Conservation (phyloP, 2,888 invertebrate species). For the Leptinotarsa peninsularis region DNA sequence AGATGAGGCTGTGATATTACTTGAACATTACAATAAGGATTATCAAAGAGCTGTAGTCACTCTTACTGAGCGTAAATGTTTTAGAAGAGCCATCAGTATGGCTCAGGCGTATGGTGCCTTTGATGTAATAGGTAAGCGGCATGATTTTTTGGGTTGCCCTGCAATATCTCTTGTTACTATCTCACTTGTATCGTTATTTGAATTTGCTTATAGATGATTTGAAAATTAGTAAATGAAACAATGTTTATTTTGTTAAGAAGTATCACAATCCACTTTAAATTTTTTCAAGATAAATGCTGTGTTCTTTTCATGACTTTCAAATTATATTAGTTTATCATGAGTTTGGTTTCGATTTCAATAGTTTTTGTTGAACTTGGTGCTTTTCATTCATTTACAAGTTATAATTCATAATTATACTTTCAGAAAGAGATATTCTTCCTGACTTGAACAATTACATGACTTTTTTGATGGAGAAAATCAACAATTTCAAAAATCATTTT, state of each 20-base stretch:
- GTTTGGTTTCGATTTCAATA: too few species aligned
- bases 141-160: background rate
- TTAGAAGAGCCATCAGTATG: constrained; percentile 49
- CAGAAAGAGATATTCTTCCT: constrained; percentile 43
- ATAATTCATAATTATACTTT: constrained; percentile 42
- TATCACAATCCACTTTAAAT: too few species aligned
- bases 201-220: too few species aligned
- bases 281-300: too few species aligned
- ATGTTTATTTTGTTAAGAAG: too few species aligned
- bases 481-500: constrained; percentile 43
- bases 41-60: constrained; percentile 39
- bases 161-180: too few species aligned
- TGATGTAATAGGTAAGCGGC: constrained; percentile 44
- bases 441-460: constrained; percentile 45
- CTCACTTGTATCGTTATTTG: too few species aligned
- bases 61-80: constrained; percentile 42
- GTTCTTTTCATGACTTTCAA: too few species aligned
- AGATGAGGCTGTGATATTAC: constrained; percentile 64
- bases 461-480: constrained; percentile 47
- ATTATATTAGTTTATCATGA: too few species aligned
- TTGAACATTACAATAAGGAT: constrained; percentile 45
- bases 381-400: constrained; percentile 39
- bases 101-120: constrained; percentile 42
- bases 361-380: too few species aligned
- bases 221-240: too few species aligned